These are phyloP conservation scores for Cydia fagiglandana DNA, from an alignment of 1,140 invertebrate species.

Conservation along the genomic window DNA sequence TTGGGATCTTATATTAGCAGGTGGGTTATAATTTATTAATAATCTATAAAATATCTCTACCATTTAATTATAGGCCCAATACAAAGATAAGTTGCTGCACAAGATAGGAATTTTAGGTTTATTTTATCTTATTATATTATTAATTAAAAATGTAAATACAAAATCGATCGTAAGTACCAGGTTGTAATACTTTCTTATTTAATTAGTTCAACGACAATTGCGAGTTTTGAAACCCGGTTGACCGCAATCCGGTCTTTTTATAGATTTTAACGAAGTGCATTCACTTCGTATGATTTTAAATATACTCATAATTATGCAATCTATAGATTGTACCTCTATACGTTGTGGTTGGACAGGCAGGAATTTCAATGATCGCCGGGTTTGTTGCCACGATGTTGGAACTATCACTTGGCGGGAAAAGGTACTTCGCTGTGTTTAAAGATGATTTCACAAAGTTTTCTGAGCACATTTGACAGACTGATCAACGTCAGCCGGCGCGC, in stretches of 20 bases:
- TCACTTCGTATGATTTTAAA: neutral
- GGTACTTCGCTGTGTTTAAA: too few relatives aligned
- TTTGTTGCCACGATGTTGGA: too few relatives aligned
- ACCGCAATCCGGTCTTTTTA: slow-evolving; percentile 12
- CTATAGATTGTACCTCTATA: neutral
- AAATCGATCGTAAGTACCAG: too few relatives aligned
- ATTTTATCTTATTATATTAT: too few relatives aligned
- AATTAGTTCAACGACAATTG: neutral
- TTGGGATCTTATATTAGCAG: slow-evolving; percentile 11
- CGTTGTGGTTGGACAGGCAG: too few relatives aligned
- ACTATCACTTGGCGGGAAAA: too few relatives aligned
- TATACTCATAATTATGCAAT: neutral
- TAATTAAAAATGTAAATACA: too few relatives aligned
- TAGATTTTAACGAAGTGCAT: neutral
- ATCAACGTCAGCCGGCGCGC: too few relatives aligned
- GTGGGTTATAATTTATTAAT: neutral
- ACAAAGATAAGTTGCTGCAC: neutral
- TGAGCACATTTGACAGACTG: too few relatives aligned
- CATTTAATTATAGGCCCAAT: neutral
- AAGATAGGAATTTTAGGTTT: too few relatives aligned
- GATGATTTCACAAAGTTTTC: too few relatives aligned
- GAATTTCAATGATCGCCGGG: too few relatives aligned
- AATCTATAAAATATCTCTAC: neutral
- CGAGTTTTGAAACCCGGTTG: neutral
- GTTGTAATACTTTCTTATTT: neutral